phyloP scores from a whole-genome alignment of 2,888 invertebrate species.

The Caradrina clavipalpis region DNA sequence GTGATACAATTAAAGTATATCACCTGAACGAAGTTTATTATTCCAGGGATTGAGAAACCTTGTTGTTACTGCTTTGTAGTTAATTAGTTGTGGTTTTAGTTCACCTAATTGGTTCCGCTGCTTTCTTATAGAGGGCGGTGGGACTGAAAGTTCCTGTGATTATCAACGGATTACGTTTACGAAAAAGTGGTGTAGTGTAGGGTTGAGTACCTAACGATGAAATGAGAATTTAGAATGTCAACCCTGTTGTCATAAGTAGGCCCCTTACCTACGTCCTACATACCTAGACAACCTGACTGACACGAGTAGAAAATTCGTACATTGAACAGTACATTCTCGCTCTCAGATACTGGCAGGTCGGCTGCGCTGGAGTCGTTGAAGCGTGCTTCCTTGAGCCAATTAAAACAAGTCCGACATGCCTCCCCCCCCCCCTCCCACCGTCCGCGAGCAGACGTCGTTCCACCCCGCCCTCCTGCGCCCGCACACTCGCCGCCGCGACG shows the following conservation, averaged over 20 bases:
- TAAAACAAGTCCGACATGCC: slow-evolving; percentile 76
- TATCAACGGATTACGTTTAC: too few relatives aligned
- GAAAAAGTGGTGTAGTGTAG: background rate
- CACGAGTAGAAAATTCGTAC: slow-evolving; percentile 48
- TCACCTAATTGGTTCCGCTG: background rate
- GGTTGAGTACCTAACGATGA: background rate
- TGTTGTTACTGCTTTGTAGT: background rate
- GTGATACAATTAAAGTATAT: slow-evolving; percentile 43
- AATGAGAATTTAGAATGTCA: background rate
- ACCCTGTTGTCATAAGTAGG: slow-evolving; percentile 1
- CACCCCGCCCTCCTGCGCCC: slow-evolving; percentile 36
- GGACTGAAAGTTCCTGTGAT: too few relatives aligned
- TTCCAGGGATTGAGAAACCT: slow-evolving; percentile 16
- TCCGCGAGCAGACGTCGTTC: slow-evolving; percentile 14
- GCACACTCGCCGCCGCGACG: slow-evolving; percentile 51
- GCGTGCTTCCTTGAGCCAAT: slow-evolving; percentile 86
- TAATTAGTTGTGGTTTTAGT: background rate
- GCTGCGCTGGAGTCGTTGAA: slow-evolving; percentile 77
- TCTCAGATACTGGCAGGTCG: slow-evolving; percentile 60
- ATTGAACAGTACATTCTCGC: slow-evolving; percentile 64
- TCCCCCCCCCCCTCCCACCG: slow-evolving; percentile 50
- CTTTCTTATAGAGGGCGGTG: slow-evolving; percentile 1
- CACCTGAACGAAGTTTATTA: slow-evolving; percentile 9
- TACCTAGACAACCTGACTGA: slow-evolving; percentile 10
- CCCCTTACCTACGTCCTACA: slow-evolving; percentile 3